Percentiles rank a stretch among this genome's conserved stretches.
Conservation (phyloP, 35 echinoderm and acorn worm genomes). For the Apostichopus japonicus region DNA sequence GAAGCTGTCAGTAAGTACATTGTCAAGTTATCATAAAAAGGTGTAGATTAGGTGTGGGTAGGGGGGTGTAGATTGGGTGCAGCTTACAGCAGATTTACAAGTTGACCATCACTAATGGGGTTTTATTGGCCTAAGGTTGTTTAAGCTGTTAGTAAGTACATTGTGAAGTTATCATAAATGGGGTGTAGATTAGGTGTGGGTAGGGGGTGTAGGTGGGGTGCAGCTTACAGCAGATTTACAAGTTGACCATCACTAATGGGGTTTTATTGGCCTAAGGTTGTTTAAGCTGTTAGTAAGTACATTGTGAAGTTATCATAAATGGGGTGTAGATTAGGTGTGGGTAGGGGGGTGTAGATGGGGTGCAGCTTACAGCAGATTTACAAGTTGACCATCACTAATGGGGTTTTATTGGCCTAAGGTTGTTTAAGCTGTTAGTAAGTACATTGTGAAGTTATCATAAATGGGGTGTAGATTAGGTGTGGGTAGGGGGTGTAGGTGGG, state of each 20-base stretch:
- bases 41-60: neutral
- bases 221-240: conserved; percentile 85
- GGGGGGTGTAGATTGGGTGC: conserved; percentile 40
- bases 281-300: conserved; percentile 96
- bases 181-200: neutral
- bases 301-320: too few species aligned
- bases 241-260: conserved; percentile 88
- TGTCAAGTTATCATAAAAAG: too few species aligned
- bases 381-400: conserved; percentile 89
- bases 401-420: conserved; percentile 82
- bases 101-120: conserved; percentile 86
- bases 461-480: neutral
- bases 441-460: too few species aligned
- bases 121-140: conserved; percentile 84
- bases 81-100: conserved; percentile 84
- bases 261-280: conserved; percentile 87
- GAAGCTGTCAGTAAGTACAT: conserved; percentile 93
- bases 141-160: conserved; percentile 93
- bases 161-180: too few species aligned
- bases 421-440: conserved; percentile 98
- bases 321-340: neutral
- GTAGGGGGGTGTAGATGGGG: conserved; percentile 36
- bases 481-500: neutral
- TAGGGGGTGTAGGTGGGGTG: neutral
- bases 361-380: conserved; percentile 76